These are phyloP conservation scores for Xylocopa sonorina DNA, from an alignment of 1,140 invertebrate species.

Conservation along the genomic window DNA sequence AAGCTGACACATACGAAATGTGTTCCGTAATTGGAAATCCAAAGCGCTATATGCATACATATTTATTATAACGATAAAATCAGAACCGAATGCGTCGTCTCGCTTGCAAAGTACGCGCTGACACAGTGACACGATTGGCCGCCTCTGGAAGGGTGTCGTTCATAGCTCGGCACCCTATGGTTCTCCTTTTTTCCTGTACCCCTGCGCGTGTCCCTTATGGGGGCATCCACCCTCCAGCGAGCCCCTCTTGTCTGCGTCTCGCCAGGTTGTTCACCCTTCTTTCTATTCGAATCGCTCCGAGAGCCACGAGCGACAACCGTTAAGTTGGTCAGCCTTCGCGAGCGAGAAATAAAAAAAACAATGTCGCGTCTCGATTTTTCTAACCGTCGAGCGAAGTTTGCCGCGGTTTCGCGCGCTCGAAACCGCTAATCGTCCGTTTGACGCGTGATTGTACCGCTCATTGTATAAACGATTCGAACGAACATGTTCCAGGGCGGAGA, in stretches of 20 bases:
- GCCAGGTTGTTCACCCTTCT: constrained; percentile 63
- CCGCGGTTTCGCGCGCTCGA: not conserved
- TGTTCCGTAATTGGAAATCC: not conserved
- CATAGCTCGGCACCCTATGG: constrained; percentile 23
- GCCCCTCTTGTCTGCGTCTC: constrained; percentile 51
- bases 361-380: constrained; percentile 61
- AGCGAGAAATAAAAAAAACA: constrained; percentile 54
- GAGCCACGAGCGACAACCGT: constrained; percentile 45
- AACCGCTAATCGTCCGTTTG: not conserved
- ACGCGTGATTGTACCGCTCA: no score
- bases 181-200: constrained; percentile 25
- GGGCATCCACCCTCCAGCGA: constrained; percentile 31
- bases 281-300: constrained; percentile 59
- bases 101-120: constrained; percentile 46
- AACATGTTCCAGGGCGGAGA: constrained; percentile 75
- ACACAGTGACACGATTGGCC: constrained; percentile 75
- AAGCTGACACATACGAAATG: no score
- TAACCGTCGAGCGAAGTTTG: not conserved
- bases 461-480: not conserved
- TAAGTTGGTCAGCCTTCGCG: constrained; percentile 43
- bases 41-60: not conserved
- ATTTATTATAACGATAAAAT: constrained; percentile 10
- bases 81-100: not conserved
- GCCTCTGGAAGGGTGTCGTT: constrained; percentile 53
- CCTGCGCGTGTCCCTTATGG: constrained; percentile 12